A percentile compares a stretch with the other conserved stretches of the same genome.
Conservation (phyloP, 2,113 vertebrate species). For the Pseudopodoces humilis region DNA sequence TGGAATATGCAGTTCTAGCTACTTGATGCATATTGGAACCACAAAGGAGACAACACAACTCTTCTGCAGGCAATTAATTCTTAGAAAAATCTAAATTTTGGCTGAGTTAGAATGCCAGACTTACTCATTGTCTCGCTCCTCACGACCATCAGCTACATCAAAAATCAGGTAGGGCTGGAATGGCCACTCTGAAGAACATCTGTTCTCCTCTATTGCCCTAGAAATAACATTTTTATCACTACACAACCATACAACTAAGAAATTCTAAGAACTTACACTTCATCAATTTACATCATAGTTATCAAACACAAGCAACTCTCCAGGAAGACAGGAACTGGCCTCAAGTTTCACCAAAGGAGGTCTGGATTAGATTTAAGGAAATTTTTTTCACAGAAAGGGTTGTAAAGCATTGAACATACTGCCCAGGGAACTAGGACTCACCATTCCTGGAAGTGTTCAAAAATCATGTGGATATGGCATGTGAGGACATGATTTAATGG, state of each 20-base stretch:
- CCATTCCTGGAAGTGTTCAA: background rate
- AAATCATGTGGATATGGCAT: background rate
- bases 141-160: constrained; percentile 81
- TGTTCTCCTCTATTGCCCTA: constrained; percentile 72
- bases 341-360: background rate
- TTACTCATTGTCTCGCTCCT: constrained; percentile 80
- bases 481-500: background rate
- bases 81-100: background rate
- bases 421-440: background rate
- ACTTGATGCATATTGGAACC: background rate
- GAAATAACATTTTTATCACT: constrained; percentile 5
- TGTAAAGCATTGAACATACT: background rate
- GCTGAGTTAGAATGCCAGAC: background rate
- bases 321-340: background rate
- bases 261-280: background rate
- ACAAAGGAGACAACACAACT: background rate
- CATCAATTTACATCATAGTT: background rate
- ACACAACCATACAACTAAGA: background rate
- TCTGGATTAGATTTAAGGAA: background rate
- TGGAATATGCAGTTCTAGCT: background rate
- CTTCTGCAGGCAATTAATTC: background rate
- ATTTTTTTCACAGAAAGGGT: background rate
- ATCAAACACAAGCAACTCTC: background rate
- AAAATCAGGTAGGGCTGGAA: constrained; percentile 86
- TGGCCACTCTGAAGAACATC: constrained; percentile 79